These are phyloP conservation scores for Protobothrops mucrosquamatus DNA, from an alignment of 2,113 vertebrate species.

Conservation along the genomic window DNA sequence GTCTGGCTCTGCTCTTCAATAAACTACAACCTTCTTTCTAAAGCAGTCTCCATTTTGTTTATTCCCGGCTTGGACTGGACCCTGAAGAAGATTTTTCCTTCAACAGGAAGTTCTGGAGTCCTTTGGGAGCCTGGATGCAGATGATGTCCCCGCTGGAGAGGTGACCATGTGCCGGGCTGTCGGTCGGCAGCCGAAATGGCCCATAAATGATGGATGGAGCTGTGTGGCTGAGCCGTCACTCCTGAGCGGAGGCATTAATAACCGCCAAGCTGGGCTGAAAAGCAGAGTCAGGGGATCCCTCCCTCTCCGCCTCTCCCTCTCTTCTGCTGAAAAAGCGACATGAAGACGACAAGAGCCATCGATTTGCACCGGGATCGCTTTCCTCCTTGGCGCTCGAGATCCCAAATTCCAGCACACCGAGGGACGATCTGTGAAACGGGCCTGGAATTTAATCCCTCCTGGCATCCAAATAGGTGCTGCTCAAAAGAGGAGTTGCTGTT, in stretches of 20 bases:
- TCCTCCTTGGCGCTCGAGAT: background rate
- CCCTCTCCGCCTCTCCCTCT: background rate
- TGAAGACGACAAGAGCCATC: background rate
- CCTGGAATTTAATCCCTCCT: background rate
- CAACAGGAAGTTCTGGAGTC: background rate
- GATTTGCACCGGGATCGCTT: too few species aligned
- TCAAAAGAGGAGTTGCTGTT: background rate
- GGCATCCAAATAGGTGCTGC: background rate
- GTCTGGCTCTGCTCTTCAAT: too few species aligned
- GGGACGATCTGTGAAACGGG: background rate
- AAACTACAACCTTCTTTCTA: too few species aligned
- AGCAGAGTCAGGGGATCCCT: conserved; percentile 24
- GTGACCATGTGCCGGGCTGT: conserved; percentile 56
- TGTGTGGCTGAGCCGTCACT: conserved; percentile 56
- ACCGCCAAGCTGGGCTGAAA: conserved; percentile 48
- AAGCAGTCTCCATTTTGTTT: too few species aligned
- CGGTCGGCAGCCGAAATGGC: conserved; percentile 52
- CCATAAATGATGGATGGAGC: conserved; percentile 66
- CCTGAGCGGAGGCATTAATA: conserved; percentile 60
- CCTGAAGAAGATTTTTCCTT: too few species aligned
- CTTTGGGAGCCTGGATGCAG: conserved; percentile 27
- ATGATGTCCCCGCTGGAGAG: conserved; percentile 18
- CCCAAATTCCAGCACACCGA: background rate
- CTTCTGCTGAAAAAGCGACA: background rate
- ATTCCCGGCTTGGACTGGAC: too few species aligned